phyloP scores from a whole-genome alignment of 2,797 vertebrate genomes.

The Rhyacichthys aspro region DNA sequence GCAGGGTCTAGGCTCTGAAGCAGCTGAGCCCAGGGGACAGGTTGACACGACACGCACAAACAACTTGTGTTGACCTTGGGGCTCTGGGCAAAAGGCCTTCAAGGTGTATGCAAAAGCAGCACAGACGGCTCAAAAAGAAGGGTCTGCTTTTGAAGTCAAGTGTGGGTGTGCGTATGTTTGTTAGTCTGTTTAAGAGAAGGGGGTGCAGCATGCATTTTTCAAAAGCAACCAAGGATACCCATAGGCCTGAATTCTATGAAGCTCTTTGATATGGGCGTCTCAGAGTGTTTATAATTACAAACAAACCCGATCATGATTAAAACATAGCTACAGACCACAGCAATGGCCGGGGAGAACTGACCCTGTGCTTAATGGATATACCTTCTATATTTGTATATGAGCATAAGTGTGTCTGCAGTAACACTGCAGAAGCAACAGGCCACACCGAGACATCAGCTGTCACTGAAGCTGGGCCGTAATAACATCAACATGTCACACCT shows the following conservation, averaged over 20 bases:
- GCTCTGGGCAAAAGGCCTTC: conserved; percentile 77
- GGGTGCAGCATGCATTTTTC: conserved; percentile 63
- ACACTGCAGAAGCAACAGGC: conserved; percentile 41
- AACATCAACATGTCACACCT: conserved; percentile 68
- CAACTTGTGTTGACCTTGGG: conserved; percentile 80
- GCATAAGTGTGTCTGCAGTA: background rate
- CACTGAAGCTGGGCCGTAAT: conserved; percentile 46
- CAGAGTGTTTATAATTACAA: conserved; percentile 84
- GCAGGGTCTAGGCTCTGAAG: conserved; percentile 56
- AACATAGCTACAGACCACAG: conserved; percentile 73
- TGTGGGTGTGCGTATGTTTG: conserved; percentile 36
- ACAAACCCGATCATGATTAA: conserved; percentile 83
- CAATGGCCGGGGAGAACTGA: conserved; percentile 62
- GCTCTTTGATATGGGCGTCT: conserved; percentile 80
- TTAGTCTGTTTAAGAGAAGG: conserved; percentile 18
- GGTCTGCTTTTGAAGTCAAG: conserved; percentile 74
- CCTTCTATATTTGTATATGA: conserved; percentile 1
- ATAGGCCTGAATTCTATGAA: conserved; percentile 82
- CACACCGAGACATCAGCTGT: conserved; percentile 51
- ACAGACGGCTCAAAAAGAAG: conserved; percentile 64
- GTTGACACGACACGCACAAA: conserved; percentile 72
- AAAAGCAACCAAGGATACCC: conserved; percentile 80
- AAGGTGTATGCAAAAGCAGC: conserved; percentile 80
- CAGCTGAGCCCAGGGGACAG: conserved; percentile 67
- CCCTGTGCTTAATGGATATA: conserved; percentile 15